Conservation (phyloP, 2,797 vertebrate species). For the Callimico goeldii region DNA sequence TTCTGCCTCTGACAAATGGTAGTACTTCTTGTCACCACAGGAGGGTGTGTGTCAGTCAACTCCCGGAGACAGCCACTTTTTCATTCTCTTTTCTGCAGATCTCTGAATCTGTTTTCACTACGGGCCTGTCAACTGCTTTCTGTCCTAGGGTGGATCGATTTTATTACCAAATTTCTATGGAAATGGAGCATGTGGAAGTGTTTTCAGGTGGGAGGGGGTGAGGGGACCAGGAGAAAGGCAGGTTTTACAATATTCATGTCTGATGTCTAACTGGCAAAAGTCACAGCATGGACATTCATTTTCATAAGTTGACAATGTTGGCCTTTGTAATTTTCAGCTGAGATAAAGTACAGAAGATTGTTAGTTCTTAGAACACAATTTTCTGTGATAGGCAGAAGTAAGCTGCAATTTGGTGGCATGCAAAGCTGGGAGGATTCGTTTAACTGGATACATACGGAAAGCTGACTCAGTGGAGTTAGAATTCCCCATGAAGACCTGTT, state of each 20-base stretch:
- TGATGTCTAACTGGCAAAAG: not conserved
- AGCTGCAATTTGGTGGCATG: slow-evolving; percentile 32
- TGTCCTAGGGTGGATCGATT: accelerated
- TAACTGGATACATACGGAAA: not conserved
- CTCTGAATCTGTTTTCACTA: not conserved
- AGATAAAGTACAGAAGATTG: slow-evolving; percentile 47
- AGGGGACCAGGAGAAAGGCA: not conserved
- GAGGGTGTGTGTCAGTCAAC: not conserved
- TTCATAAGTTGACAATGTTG: not conserved
- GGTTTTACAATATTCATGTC: not conserved
- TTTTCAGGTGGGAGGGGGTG: not conserved
- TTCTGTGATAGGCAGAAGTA: not conserved
- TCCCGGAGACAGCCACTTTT: not conserved
- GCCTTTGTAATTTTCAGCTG: slow-evolving; percentile 45
- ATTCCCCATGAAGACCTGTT: not conserved
- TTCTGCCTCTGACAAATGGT: not conserved
- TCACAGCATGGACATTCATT: not conserved
- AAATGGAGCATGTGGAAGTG: not conserved
- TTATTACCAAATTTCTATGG: not conserved
- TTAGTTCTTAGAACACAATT: slow-evolving; percentile 28
- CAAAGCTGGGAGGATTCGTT: slow-evolving; percentile 12
- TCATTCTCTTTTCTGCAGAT: not conserved
- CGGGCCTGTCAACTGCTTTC: not conserved
- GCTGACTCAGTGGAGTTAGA: not conserved
- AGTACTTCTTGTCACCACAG: slow-evolving; percentile 1